These are phyloP conservation scores for Garra rufa DNA, from an alignment of 2,113 vertebrate species.

Conservation along the genomic window DNA sequence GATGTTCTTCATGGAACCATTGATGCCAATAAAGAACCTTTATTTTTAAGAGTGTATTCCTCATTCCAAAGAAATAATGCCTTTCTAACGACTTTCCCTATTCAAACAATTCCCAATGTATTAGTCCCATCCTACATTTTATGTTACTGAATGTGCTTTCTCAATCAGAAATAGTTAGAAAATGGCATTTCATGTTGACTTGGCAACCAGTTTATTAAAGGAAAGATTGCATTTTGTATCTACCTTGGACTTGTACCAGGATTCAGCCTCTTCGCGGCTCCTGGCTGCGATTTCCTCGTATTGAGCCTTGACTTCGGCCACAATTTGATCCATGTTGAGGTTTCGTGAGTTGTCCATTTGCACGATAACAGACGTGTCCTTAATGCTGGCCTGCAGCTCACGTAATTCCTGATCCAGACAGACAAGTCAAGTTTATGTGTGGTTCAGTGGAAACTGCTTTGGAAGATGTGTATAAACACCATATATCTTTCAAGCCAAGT, in stretches of 20 bases:
- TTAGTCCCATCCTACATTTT: not conserved
- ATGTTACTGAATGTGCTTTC: not conserved
- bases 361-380: constrained; percentile 85
- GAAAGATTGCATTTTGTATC: not conserved
- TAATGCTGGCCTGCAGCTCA: constrained; percentile 86
- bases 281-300: constrained; percentile 86
- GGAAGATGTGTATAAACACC: not conserved
- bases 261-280: constrained; percentile 84
- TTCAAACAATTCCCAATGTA: not conserved
- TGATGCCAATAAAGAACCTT: too few relatives aligned
- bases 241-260: constrained; percentile 92
- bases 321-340: constrained; percentile 86
- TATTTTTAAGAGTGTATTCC: too few relatives aligned
- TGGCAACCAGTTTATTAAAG: not conserved
- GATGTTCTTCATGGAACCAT: too few relatives aligned
- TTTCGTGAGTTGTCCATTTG: constrained; percentile 91
- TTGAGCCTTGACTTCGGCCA: constrained; percentile 86
- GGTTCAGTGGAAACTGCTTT: not conserved
- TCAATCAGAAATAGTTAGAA: not conserved
- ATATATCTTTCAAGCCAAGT: not conserved
- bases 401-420: constrained; percentile 80
- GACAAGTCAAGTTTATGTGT: not conserved
- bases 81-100: not conserved
- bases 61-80: not conserved
- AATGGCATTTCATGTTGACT: not conserved